Conservation (phyloP, 2,113 vertebrate species). For the Delphinus delphis region DNA sequence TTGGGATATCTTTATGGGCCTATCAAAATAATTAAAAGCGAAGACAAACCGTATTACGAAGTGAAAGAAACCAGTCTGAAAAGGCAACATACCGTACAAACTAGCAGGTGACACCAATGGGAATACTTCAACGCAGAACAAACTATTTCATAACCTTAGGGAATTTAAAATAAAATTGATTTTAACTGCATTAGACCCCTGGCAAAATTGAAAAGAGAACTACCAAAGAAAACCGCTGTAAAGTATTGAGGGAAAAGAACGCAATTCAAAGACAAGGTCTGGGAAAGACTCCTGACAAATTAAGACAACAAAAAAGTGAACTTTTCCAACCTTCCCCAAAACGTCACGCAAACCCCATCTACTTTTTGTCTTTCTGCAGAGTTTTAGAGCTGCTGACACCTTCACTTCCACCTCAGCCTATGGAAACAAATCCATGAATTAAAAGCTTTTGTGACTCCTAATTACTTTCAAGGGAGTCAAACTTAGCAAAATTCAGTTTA, state of each 20-base stretch:
- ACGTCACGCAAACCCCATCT: not conserved
- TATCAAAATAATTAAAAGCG: not conserved
- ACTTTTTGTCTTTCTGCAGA: not conserved
- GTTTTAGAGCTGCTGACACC: not conserved
- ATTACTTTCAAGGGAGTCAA: not conserved
- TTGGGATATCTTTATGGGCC: not conserved
- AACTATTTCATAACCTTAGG: not conserved
- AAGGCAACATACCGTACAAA: not conserved
- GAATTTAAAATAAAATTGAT: not conserved
- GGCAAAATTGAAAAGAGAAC: not conserved
- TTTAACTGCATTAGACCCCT: not conserved
- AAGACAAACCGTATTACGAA: not conserved
- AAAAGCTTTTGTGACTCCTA: not conserved
- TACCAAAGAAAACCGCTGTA: not conserved
- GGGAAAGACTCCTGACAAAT: not conserved
- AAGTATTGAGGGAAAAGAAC: not conserved
- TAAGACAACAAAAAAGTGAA: not conserved
- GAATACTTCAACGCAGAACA: not conserved
- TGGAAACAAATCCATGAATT: not conserved
- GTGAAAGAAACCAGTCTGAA: not conserved
- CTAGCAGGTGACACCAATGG: not conserved
- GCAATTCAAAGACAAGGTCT: not conserved
- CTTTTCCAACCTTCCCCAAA: not conserved
- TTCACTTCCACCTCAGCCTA: not conserved
- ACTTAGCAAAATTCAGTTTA: not conserved